Conservation (phyloP, 2,888 invertebrate genomes). For the Zygothrica quintamaculata region DNA sequence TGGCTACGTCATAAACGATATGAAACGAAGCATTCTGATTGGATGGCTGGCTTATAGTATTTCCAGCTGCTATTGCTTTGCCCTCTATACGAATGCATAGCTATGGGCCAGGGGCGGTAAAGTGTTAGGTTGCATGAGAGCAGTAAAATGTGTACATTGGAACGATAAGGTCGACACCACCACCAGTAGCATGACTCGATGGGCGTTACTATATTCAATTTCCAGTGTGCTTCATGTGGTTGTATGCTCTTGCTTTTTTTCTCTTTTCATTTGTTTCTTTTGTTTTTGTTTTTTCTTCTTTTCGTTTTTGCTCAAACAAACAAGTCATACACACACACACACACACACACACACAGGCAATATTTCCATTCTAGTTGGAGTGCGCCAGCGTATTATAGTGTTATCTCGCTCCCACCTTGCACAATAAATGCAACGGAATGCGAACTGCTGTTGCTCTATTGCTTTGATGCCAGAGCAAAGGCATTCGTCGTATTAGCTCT, state of each 20-base stretch:
- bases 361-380: slow-evolving; percentile 62
- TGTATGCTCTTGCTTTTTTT: background rate
- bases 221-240: slow-evolving; percentile 43
- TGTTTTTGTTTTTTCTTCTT: no score
- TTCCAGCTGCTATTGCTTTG: slow-evolving; percentile 63
- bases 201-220: slow-evolving; percentile 52
- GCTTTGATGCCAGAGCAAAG: slow-evolving; percentile 58
- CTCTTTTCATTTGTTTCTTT: no score
- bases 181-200: slow-evolving; percentile 39
- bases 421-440: slow-evolving; percentile 69
- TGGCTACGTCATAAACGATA: slow-evolving; percentile 42
- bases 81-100: slow-evolving; percentile 36
- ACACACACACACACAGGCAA: slow-evolving; percentile 6
- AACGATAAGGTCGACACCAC: slow-evolving; percentile 39
- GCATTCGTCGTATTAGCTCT: slow-evolving; percentile 71
- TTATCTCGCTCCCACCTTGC: slow-evolving; percentile 57
- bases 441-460: slow-evolving; percentile 27
- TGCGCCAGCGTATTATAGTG: slow-evolving; percentile 33
- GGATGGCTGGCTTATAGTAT: slow-evolving; percentile 36
- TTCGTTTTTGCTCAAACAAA: no score
- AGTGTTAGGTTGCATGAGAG: no score
- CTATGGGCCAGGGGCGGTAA: no score
- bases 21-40: slow-evolving; percentile 51
- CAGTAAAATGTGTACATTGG: slow-evolving; percentile 39
- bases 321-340: no score